Evolutionary conservation across 2,888 invertebrate species (phyloP).

Genomic region (Phengaris arion): DNA sequence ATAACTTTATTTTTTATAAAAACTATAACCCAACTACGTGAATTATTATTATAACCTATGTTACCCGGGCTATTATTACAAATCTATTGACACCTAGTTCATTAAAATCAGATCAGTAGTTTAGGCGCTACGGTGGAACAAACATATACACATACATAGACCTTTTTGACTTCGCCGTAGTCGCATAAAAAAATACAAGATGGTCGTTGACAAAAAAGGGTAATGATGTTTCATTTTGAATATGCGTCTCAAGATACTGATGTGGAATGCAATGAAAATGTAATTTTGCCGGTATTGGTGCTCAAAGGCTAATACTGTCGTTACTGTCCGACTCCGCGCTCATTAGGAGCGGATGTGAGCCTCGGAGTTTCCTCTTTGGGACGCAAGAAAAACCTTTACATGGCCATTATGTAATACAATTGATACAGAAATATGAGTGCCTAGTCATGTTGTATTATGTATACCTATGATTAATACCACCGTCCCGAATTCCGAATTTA

Average conservation of each 20-base stretch:
- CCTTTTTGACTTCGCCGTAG: too few relatives aligned
- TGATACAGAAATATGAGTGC: neutral
- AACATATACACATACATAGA: too few relatives aligned
- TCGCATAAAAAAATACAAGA: neutral
- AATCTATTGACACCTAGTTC: too few relatives aligned
- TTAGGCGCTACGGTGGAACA: too few relatives aligned
- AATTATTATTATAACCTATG: too few relatives aligned
- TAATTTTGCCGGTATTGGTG: constrained; percentile 17
- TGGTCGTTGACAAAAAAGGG: neutral
- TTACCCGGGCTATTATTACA: too few relatives aligned
- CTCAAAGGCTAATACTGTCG: constrained; percentile 29
- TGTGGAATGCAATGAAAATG: constrained; percentile 8
- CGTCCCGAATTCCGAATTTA: too few relatives aligned
- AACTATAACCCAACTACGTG: too few relatives aligned
- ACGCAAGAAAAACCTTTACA: constrained; percentile 13
- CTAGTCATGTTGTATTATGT: neutral
- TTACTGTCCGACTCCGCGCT: constrained; percentile 27
- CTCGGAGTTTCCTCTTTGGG: constrained; percentile 10
- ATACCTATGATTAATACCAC: too few relatives aligned
- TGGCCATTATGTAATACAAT: constrained; percentile 4
- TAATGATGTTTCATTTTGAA: constrained; percentile 4
- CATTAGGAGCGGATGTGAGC: constrained; percentile 26
- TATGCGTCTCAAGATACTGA: neutral
- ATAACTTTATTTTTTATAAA: too few relatives aligned
- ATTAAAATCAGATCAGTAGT: too few relatives aligned